Evolutionary conservation across 2,888 invertebrate genomes (phyloP), one percentile per base, ranked within the genome.

Genomic region (Nasonovia ribisnigri): DNA sequence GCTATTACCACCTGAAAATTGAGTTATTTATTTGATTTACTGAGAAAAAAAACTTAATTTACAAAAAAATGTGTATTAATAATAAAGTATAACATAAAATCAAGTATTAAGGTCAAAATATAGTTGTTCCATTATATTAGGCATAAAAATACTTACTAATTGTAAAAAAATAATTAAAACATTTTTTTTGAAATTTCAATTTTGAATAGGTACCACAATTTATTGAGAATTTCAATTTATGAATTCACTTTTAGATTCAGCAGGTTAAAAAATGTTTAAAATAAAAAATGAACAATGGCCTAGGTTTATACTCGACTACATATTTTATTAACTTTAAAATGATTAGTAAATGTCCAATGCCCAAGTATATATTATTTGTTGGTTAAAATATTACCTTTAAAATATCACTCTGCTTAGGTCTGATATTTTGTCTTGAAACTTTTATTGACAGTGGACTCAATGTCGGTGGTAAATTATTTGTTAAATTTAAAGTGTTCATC

Each of bases 391-490:
- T 94, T 94, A 96, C 96, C 95, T 95, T 95, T 94, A 95, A 95
- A 84, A 96, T 95, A 20, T 95, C 95, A 29, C 95, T 94, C 26
- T 95, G 95, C 94, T 95, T 95, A 10, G 96, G 96, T 95, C 95
- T 84, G 51, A 84, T 1, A 88, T 51, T 93, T 95, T 94, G 16
- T 93, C 94, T 36, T 77, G 43, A 3, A 42, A 60, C 0, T 95
- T 26, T 0, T 42, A 77, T 84, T 1, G 13, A 29, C 36, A 94
- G 91, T 24, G 94, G 48, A 54, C 57, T 88, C 26, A 94, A 91
- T 51, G 6, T 51, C 43, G 94, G 94, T 20, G 91, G n/a, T 57
- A 51, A 16, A n/a, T 42, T 84, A 3, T 43, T 42, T 4, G 60
- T n/a, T 29, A 90, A 42, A n/a, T 86, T 93, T 67, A 90, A 93